phyloP scores from a whole-genome alignment of 2,113 vertebrate species.

The Gavia stellata region DNA sequence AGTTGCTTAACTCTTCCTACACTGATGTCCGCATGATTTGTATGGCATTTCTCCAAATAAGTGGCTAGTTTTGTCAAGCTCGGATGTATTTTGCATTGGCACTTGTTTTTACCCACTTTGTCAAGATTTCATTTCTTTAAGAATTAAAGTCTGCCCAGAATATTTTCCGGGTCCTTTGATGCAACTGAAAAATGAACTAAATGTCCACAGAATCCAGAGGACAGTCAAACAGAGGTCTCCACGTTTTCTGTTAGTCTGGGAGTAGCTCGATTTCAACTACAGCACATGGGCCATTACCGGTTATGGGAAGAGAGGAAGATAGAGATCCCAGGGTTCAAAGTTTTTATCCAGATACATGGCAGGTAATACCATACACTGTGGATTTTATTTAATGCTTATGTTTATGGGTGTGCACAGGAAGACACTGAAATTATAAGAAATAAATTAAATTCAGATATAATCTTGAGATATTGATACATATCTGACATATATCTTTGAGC shows the following conservation, averaged over 20 bases:
- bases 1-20: not conserved
- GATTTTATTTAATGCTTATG: not conserved
- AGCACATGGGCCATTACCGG: conserved; percentile 45
- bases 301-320: conserved; percentile 56
- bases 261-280: conserved; percentile 48
- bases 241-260: conserved; percentile 34
- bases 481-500: not conserved
- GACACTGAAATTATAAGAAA: not conserved
- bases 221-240: not conserved
- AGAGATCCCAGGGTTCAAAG: conserved; percentile 52
- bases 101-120: not conserved
- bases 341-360: conserved; percentile 62
- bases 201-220: not conserved
- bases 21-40: not conserved
- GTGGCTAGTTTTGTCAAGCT: not conserved
- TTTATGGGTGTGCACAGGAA: not conserved
- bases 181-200: not conserved
- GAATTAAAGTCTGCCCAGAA: not conserved
- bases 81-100: not conserved
- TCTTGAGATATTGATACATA: not conserved
- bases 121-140: not conserved
- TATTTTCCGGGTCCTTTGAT: not conserved
- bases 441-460: not conserved
- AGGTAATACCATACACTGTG: conserved; percentile 29
- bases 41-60: not conserved